Evolutionary conservation across 2,888 invertebrate genomes (phyloP).

Genomic region (Argyresthia goedartella): DNA sequence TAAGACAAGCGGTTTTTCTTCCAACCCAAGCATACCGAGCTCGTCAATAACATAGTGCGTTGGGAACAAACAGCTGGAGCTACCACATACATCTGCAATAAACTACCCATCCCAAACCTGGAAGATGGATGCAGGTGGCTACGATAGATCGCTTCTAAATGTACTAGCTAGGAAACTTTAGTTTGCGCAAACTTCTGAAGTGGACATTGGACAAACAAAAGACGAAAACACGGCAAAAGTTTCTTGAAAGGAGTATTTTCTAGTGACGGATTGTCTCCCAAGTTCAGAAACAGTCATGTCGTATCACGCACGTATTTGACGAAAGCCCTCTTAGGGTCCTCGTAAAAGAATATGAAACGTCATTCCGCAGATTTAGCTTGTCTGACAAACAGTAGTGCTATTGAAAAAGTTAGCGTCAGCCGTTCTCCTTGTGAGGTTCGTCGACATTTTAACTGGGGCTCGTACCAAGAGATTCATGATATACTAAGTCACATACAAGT

Average conservation of each 20-base stretch:
- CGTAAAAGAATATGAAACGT: conserved; percentile 2
- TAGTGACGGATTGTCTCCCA: conserved; percentile 1
- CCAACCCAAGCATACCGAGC: not conserved
- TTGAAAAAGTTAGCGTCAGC: conserved; percentile 38
- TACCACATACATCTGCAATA: too few species aligned
- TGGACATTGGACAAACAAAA: too few species aligned
- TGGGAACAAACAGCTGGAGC: not conserved
- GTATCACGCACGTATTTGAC: not conserved
- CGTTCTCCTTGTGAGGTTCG: conserved; percentile 30
- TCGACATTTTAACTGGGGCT: conserved; percentile 38
- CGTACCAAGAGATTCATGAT: too few species aligned
- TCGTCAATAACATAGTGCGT: not conserved
- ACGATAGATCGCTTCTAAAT: too few species aligned
- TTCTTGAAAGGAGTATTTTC: too few species aligned
- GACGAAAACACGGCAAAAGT: too few species aligned
- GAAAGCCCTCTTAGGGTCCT: not conserved
- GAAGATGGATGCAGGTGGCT: too few species aligned
- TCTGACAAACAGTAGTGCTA: conserved; percentile 38
- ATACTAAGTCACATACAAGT: too few species aligned
- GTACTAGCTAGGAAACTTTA: too few species aligned
- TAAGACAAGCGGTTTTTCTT: not conserved
- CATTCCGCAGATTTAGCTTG: conserved; percentile 10
- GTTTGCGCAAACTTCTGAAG: too few species aligned
- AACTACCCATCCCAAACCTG: too few species aligned
- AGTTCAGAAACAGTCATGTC: not conserved